Base-by-base conservation (phyloP, 2,113 vertebrate genomes). In the Upupa epops region DNA sequence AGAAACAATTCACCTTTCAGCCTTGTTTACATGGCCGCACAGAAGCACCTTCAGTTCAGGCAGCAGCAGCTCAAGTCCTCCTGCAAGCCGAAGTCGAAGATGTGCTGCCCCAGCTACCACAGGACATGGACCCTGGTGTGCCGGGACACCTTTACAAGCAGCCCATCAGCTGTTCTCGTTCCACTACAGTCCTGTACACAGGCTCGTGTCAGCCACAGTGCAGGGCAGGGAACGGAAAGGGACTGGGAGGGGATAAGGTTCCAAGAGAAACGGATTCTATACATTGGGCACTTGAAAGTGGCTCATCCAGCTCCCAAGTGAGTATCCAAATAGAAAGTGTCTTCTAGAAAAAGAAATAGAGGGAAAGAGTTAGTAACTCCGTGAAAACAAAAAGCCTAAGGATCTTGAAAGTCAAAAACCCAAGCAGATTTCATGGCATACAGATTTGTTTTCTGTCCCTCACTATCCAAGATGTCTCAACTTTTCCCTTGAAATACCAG, bases 1-100 rank as follows among this genome's bases (percentile, higher is more conserved):
- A 64, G 21, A 85, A 92, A 73, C 42, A 83, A 69, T 26, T 68
- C 46, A 55, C 52, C 59, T 95, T 95, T 94, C 89, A 91, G 70
- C 28, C 75, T 52, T 77, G 59, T 88, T 96, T 83, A 92, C 16
- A 0, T 4, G 20, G 40, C 32, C 63, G 49, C 58, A 86, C 84
- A 85, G 81, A 94, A 73, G 65, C 45, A 70, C 24, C 54, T 82
- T n/a, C 63, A 3, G 14, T 56, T 83, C 81, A 90, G 40, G 63
- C 8, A 81, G 51, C 60, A 54, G 71, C 52, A 84, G 63, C 55
- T 75, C 73, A 18, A 59, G 65, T 4, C 3, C 18, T n/a, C 31
- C 37, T 63, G 1, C 28, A 72, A 52, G 22, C 65, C 73, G 28
- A n/a, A 42, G 59, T 52, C 54, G 60, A 76, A 79, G 55, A 66